Percentiles rank a stretch among this genome's conserved stretches.
Evolutionary conservation across 2,797 vertebrate genomes (phyloP).

Genomic region (Austrolebias charrua): DNA sequence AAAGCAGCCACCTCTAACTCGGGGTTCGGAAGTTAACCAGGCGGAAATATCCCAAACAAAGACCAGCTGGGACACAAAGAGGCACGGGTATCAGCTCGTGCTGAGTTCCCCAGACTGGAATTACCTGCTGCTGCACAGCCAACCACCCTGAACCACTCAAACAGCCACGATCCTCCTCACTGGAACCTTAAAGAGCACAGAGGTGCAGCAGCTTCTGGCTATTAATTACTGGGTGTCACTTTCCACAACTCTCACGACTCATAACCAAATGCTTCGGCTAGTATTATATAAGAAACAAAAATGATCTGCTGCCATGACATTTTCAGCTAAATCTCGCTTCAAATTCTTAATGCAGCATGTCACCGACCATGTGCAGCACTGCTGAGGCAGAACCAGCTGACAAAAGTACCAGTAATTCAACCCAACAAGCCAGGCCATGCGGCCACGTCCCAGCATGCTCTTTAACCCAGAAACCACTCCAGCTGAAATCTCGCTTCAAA

Average conservation of each 20-base stretch:
- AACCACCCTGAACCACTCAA: conserved; percentile 19
- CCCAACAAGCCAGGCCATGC: conserved; percentile 21
- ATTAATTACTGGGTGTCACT: conserved; percentile 25
- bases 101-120: conserved; percentile 32
- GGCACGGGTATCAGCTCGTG: conserved; percentile 40
- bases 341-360: conserved; percentile 29
- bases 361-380: conserved; percentile 30
- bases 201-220: conserved; percentile 13
- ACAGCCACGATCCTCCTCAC: conserved; percentile 4
- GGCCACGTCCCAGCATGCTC: conserved; percentile 50
- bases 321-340: conserved; percentile 32
- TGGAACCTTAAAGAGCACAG: conserved; percentile 15
- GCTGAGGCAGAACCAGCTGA: conserved; percentile 41
- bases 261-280: conserved; percentile 46
- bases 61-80: conserved; percentile 69
- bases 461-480: conserved; percentile 61
- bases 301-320: conserved; percentile 24
- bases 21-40: conserved; percentile 72
- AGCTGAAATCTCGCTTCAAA: conserved; percentile 29
- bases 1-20: conserved; percentile 63
- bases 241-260: conserved; percentile 13
- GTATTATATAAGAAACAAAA: conserved; percentile 17
- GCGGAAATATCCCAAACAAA: conserved; percentile 79
- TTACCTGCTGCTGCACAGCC: conserved; percentile 37
- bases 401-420: conserved; percentile 56